These are phyloP conservation scores for Osmoderma eremita DNA, from an alignment of 2,888 invertebrate species.

Conservation along the genomic window DNA sequence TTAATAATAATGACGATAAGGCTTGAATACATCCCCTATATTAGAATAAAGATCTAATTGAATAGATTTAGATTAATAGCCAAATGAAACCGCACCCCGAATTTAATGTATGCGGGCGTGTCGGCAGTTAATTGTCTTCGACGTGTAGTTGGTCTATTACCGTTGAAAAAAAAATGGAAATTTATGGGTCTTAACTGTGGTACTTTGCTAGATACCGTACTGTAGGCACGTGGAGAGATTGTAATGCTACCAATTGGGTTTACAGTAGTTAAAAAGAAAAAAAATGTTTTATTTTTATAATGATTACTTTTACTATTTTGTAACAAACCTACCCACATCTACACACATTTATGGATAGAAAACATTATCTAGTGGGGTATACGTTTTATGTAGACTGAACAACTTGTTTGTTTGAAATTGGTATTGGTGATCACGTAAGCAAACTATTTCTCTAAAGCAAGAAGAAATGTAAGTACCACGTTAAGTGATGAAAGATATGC, in stretches of 20 bases:
- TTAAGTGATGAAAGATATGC: too few species aligned
- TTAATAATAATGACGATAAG: constrained; percentile 17
- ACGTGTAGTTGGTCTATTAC: neutral
- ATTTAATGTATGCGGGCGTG: constrained; percentile 20
- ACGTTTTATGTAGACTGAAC: too few species aligned
- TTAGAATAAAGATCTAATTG: constrained; percentile 25
- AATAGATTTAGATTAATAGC: constrained; percentile 24
- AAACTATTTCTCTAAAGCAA: too few species aligned
- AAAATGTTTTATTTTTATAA: neutral
- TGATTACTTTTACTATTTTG: neutral
- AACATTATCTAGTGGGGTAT: too few species aligned
- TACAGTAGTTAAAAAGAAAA: neutral
- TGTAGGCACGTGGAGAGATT: neutral
- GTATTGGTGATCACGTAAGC: too few species aligned
- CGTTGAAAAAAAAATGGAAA: constrained; percentile 4
- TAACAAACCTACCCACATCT: neutral
- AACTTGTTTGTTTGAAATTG: too few species aligned
- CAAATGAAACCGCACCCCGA: constrained; percentile 2
- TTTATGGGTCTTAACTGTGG: constrained; percentile 2
- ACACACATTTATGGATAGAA: too few species aligned
- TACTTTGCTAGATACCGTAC: neutral
- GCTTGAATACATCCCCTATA: neutral
- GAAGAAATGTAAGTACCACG: too few species aligned
- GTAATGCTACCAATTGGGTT: neutral
- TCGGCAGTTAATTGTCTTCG: constrained; percentile 8